These are phyloP conservation scores for Solea senegalensis DNA, from an alignment of 2,113 vertebrate genomes.

Conservation along the genomic window DNA sequence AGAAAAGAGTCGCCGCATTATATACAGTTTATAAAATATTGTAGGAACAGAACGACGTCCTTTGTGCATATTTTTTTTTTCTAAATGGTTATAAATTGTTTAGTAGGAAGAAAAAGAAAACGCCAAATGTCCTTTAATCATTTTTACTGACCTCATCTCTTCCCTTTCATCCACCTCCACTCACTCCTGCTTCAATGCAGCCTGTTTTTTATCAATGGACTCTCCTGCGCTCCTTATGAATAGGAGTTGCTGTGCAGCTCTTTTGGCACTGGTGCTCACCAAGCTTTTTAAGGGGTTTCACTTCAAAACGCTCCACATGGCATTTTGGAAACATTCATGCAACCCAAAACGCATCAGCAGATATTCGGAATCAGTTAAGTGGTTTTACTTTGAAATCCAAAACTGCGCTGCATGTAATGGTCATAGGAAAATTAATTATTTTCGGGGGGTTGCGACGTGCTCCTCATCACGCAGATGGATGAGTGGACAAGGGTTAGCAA, in stretches of 20 bases:
- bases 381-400: constrained; percentile 33
- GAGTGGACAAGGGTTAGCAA: constrained; percentile 1
- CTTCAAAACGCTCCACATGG: constrained; percentile 39
- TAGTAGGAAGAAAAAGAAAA: constrained; percentile 10
- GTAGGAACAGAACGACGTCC: not conserved
- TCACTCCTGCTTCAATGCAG: constrained; percentile 26
- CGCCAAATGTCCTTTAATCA: constrained; percentile 16
- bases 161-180: constrained; percentile 48
- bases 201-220: constrained; percentile 66
- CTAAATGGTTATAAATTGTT: constrained; percentile 36
- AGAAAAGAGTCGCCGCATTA: not conserved
- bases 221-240: constrained; percentile 49
- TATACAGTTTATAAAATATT: not conserved
- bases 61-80: not conserved
- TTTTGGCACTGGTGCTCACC: constrained; percentile 30
- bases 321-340: constrained; percentile 14
- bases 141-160: constrained; percentile 47
- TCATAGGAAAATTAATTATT: constrained; percentile 8
- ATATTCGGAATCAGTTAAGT: constrained; percentile 18
- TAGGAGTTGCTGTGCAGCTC: constrained; percentile 45
- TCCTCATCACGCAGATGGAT: not conserved
- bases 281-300: constrained; percentile 32
- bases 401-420: not conserved
- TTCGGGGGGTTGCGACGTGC: not conserved
- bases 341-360: constrained; percentile 24